Evolutionary conservation across 2,797 vertebrate genomes (phyloP), one percentile per base, ranked within the genome.

Genomic region (Takifugu rubripes): DNA sequence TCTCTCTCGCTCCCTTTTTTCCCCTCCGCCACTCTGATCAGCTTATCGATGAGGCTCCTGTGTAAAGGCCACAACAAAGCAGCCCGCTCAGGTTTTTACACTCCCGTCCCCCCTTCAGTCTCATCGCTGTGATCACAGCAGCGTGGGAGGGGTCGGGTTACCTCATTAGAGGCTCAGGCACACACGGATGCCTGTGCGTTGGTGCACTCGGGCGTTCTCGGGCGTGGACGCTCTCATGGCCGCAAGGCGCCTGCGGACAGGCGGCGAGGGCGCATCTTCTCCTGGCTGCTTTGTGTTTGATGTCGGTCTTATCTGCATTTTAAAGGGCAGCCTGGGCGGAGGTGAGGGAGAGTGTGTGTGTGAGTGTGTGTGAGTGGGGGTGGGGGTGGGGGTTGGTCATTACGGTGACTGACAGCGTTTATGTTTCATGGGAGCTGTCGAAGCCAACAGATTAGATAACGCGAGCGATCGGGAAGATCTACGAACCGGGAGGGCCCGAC

Each of bases 381-480:
- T 36, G 65, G 64, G 46, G 58, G 67, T 62, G 46, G 70, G 70
- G 77, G 46, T 15, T 3, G 67, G 78, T 71, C 81, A 86, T 90
- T 86, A 89, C 74, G 83, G 74, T 86, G 84, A 88, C 75, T 80
- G 89, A 84, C 86, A 83, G 87, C 78, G 51, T 88, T 90, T 89
- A 88, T 87, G 85, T 86, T 90, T 88, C 81, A 59, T 79, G 84
- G 82, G 75, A 87, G 83, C 83, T 58, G 61, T 80, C 76, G 82
- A 81, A 73, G 70, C 84, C 79, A 83, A 84, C 83, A 87, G 87
- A 89, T 91, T 88, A 88, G 87, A 87, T 90, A 87, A 90, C 72
- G 80, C 75, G 81, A 88, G 70, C 64, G 83, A 89, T 88, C 79
- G 64, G 61, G 54, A 69, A 84, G 82, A 90, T 88, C 87, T 87